Evolutionary conservation across 1,140 invertebrate species (phyloP).

Genomic region (Drosophila murphyi): DNA sequence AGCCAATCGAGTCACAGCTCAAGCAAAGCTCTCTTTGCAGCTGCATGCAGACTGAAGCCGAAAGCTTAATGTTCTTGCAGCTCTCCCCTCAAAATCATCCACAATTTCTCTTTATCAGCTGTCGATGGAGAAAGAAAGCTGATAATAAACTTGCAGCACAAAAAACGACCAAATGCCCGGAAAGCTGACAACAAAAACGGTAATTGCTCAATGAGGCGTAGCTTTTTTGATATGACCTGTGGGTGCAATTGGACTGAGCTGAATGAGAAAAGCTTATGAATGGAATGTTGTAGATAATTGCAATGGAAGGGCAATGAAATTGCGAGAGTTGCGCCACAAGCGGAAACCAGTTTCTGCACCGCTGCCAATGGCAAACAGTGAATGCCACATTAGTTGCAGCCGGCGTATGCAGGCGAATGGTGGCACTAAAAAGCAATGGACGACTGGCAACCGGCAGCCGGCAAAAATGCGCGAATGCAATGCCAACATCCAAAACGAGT

Average conservation of each 20-base stretch:
- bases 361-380: constrained; percentile 40
- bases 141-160: constrained; percentile 52
- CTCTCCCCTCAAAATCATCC: background rate
- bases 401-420: constrained; percentile 20
- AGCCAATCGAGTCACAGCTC: constrained; percentile 8
- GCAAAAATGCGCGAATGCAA: constrained; percentile 40
- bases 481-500: constrained; percentile 49
- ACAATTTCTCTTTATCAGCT: constrained; percentile 50
- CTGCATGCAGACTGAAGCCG: constrained; percentile 3
- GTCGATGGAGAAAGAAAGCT: constrained; percentile 48
- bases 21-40: constrained; percentile 32
- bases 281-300: background rate
- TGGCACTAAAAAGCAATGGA: background rate
- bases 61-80: constrained; percentile 25
- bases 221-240: constrained; percentile 10
- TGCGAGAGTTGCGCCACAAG: background rate
- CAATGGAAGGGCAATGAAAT: too few relatives aligned
- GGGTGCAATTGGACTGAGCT: constrained; percentile 14
- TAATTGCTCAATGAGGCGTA: constrained; percentile 32
- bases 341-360: constrained; percentile 37
- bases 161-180: constrained; percentile 20
- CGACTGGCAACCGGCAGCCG: constrained; percentile 12
- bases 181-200: constrained; percentile 24
- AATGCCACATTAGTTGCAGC: constrained; percentile 36
- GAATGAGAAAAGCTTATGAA: constrained; percentile 31